Percentiles rank a stretch among this genome's conserved stretches.
phyloP scores from a whole-genome alignment of 2,797 vertebrate species.

The Protosalanx chinensis region DNA sequence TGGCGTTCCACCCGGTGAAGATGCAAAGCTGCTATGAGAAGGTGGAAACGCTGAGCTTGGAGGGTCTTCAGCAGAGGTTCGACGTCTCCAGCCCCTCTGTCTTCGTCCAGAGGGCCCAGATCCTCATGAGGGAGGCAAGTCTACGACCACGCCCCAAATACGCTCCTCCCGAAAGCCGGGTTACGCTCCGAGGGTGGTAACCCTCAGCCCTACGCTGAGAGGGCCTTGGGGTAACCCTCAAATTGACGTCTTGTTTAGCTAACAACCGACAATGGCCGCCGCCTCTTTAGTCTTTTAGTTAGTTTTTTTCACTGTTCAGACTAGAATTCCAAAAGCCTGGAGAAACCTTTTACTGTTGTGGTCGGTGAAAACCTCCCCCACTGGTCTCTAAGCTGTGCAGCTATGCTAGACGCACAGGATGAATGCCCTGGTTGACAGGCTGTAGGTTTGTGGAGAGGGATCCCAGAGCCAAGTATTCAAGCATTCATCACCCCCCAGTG shows the following conservation, averaged over 20 bases:
- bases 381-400: background rate
- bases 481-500: conserved; percentile 13
- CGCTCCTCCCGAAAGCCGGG: no score
- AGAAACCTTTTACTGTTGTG: conserved; percentile 17
- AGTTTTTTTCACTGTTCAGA: conserved; percentile 11
- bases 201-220: no score
- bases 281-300: background rate
- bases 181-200: no score
- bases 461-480: conserved; percentile 21
- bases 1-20: conserved; percentile 93
- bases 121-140: conserved; percentile 92
- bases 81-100: conserved; percentile 88
- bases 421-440: conserved; percentile 9
- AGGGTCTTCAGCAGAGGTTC: conserved; percentile 91
- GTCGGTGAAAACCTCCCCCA: conserved; percentile 1
- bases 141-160: background rate
- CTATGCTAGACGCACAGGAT: background rate
- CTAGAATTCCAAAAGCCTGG: conserved; percentile 5
- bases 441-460: conserved; percentile 14
- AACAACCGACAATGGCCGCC: background rate
- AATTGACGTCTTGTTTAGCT: background rate
- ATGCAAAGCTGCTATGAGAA: conserved; percentile 94
- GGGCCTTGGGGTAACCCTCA: no score
- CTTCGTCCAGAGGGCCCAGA: conserved; percentile 92
- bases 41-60: conserved; percentile 88